Conservation (phyloP, 2,797 vertebrate genomes). For the Menidia menidia region DNA sequence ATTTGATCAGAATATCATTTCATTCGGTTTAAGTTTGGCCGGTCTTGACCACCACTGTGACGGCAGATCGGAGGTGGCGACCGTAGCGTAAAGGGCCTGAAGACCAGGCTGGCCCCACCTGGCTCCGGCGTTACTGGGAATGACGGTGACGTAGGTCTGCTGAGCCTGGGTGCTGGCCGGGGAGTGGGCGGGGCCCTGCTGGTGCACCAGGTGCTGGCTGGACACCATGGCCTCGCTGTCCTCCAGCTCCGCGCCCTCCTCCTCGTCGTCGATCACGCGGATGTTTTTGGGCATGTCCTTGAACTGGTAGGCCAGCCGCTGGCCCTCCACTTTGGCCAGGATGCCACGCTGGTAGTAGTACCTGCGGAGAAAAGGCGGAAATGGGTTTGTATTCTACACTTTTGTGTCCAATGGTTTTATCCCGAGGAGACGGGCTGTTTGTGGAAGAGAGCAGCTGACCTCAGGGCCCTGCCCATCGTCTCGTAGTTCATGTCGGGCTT, state of each 20-base stretch:
- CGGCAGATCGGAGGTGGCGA: too few relatives aligned
- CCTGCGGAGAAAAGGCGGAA: constrained; percentile 66
- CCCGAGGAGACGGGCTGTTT: not conserved
- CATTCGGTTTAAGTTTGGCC: too few relatives aligned
- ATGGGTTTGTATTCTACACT: not conserved
- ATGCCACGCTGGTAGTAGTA: constrained; percentile 99
- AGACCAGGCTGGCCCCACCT: constrained; percentile 77
- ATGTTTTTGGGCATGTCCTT: constrained; percentile 99
- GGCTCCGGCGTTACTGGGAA: constrained; percentile 82
- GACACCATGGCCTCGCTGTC: constrained; percentile 80
- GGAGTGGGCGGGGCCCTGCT: constrained; percentile 54
- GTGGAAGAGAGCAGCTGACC: constrained; percentile 74
- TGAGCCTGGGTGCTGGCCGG: constrained; percentile 69
- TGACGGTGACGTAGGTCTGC: constrained; percentile 86
- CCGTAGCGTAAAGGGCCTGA: too few relatives aligned
- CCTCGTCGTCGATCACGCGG: constrained; percentile 95
- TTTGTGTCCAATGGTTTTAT: not conserved
- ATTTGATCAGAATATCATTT: too few relatives aligned
- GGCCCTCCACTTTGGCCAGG: constrained; percentile 97
- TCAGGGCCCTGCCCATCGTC: constrained; percentile 96
- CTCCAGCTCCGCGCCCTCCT: constrained; percentile 86
- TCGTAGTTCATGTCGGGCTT: constrained; percentile 99
- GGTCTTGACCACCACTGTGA: too few relatives aligned
- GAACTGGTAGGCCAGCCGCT: constrained; percentile 97
- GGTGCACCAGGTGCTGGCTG: constrained; percentile 65